A percentile compares a stretch with the other conserved stretches of the same genome.
phyloP scores from a whole-genome alignment of 2,113 vertebrate species.

The Cyanoderma ruficeps region DNA sequence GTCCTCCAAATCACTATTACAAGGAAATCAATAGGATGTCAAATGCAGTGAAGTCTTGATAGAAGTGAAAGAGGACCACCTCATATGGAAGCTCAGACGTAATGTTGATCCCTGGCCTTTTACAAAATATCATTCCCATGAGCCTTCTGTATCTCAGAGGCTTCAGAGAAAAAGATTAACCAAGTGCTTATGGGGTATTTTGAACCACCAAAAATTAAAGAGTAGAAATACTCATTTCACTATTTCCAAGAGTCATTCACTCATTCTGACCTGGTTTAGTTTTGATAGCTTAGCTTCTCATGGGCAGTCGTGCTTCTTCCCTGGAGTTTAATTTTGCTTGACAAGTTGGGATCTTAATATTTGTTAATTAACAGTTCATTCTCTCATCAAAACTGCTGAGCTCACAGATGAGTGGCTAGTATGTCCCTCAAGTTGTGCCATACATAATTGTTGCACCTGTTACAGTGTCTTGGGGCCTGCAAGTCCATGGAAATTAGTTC shows the following conservation, averaged over 20 bases:
- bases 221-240: neutral
- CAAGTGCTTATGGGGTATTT: neutral
- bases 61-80: neutral
- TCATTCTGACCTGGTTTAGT: neutral
- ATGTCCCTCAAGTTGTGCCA: slow-evolving; percentile 15
- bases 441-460: slow-evolving; percentile 40
- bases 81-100: neutral
- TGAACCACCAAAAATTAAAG: neutral
- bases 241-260: neutral
- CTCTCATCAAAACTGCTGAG: slow-evolving; percentile 13
- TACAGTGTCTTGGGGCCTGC: neutral
- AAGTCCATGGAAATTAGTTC: neutral
- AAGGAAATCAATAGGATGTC: neutral
- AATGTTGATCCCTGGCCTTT: neutral
- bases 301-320: neutral
- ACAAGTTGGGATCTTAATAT: slow-evolving; percentile 45
- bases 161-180: neutral
- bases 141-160: neutral
- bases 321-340: slow-evolving; percentile 55
- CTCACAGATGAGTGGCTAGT: slow-evolving; percentile 4
- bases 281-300: neutral
- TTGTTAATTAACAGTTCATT: slow-evolving; percentile 52
- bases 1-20: neutral
- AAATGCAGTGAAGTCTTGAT: neutral
- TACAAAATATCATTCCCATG: neutral